phyloP scores from a whole-genome alignment of 2,888 invertebrate species.

The Galeruca laticollis region DNA sequence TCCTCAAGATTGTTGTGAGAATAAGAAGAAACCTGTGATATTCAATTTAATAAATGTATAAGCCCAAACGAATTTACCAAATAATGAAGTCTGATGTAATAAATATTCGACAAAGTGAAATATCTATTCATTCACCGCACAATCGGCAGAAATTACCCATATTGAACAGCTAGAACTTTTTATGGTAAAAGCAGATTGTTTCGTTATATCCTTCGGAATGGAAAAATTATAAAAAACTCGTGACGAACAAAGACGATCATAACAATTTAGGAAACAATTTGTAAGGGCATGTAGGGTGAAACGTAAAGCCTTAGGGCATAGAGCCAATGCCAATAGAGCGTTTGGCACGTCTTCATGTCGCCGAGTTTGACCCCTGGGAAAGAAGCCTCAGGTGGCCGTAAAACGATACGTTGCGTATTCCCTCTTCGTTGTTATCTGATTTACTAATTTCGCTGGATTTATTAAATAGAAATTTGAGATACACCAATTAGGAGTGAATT shows the following conservation, averaged over 20 bases:
- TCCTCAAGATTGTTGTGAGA: neutral
- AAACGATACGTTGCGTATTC: conserved; percentile 45
- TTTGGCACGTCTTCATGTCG: conserved; percentile 52
- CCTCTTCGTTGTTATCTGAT: conserved; percentile 48
- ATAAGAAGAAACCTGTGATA: too few species aligned
- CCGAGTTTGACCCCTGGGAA: conserved; percentile 52
- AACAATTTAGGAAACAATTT: conserved; percentile 53
- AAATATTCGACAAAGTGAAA: conserved; percentile 18
- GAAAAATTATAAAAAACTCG: conserved; percentile 53
- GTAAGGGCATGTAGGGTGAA: conserved; percentile 42
- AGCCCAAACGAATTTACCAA: too few species aligned
- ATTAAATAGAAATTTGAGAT: conserved; percentile 50
- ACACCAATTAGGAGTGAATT: conserved; percentile 49
- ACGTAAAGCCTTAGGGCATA: conserved; percentile 34
- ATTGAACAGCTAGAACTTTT: conserved; percentile 26
- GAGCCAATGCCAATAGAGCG: conserved; percentile 42
- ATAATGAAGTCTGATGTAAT: neutral
- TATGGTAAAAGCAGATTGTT: conserved; percentile 43
- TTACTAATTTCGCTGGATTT: conserved; percentile 50
- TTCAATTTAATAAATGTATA: too few species aligned
- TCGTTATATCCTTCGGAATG: conserved; percentile 51
- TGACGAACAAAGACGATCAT: conserved; percentile 54
- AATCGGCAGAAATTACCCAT: conserved; percentile 15
- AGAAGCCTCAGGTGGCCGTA: conserved; percentile 51
- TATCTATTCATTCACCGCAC: conserved; percentile 17